Base-by-base conservation (phyloP, 2,113 vertebrate species). In the Pygoscelis antarcticus region DNA sequence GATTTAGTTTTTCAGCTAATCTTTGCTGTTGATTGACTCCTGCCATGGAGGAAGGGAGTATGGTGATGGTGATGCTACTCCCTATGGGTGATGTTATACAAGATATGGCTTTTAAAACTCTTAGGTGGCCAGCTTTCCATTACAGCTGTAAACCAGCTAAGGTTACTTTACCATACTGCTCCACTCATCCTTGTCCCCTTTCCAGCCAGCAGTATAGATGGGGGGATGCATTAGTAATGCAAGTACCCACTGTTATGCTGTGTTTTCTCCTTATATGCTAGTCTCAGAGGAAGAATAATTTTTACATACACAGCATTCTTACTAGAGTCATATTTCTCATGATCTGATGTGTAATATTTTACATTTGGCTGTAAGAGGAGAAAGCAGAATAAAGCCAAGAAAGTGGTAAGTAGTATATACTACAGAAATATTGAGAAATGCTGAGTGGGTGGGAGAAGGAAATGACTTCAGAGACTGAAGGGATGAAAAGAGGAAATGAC, bases 401-500 rank as follows among this genome's bases (percentile, higher is more conserved):
- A 83, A 95, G 25, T 16, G 27, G 52, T 76, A 91, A 79, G 38
- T 4, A 79, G 47, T 5, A 51, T n/a, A 72, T 44, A n/a, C 38
- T 83, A 70, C 61, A 93, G 66, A 77, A 88, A 76, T 58, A 96
- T 77, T 96, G 91, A 96, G 96, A 97, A 96, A 96, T 6, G 2
- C 29, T 91, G 84, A 89, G 96, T 95, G 71, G 93, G 85, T 94
- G 85, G 54, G 90, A 96, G 96, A 96, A 97, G 96, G 96, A 97
- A 97, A 95, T 96, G 3, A 97, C 93, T 93, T 96, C 96, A 96
- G 82, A 96, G 79, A 46, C 90, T 90, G 85, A 96, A 96, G 85
- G 66, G 78, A 83, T 88, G 68, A 94, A 96, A 95, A 95, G 90
- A 96, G 96, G 96, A 97, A 97, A 94, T 96, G 29, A 96, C 92